Evolutionary conservation across 2,797 vertebrate genomes (phyloP).

Genomic region (Aulostomus chinensis): DNA sequence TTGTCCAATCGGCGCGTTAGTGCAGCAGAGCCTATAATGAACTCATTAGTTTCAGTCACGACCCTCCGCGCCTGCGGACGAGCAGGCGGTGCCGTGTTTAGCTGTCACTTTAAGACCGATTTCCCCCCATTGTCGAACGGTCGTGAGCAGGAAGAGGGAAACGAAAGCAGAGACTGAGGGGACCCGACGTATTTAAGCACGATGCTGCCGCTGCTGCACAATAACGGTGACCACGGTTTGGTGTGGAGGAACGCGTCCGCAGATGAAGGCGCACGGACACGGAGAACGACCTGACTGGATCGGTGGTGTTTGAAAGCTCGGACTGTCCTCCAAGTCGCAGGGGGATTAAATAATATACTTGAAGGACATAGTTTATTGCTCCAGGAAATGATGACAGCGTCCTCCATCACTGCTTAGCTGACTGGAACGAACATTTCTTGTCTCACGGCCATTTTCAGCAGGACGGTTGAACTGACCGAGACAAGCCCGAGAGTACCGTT

Average conservation of each 20-base stretch:
- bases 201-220: slow-evolving; percentile 43
- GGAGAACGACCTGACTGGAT: too few relatives aligned
- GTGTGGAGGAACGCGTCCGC: too few relatives aligned
- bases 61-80: slow-evolving; percentile 35
- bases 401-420: slow-evolving; percentile 51
- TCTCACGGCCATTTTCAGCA: slow-evolving; percentile 49
- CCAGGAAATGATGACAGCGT: slow-evolving; percentile 66
- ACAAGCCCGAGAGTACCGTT: background rate
- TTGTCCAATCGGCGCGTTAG: too few relatives aligned
- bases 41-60: slow-evolving; percentile 70
- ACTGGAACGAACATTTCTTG: slow-evolving; percentile 1
- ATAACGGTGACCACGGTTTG: too few relatives aligned
- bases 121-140: slow-evolving; percentile 97
- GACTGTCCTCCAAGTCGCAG: too few relatives aligned
- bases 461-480: background rate
- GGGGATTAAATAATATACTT: too few relatives aligned
- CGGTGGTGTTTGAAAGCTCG: too few relatives aligned
- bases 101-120: slow-evolving; percentile 94
- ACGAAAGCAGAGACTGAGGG: slow-evolving; percentile 85
- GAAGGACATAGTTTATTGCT: slow-evolving; percentile 38
- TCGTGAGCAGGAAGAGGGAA: slow-evolving; percentile 99
- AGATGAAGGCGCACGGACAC: slow-evolving; percentile 14
- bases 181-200: slow-evolving; percentile 74
- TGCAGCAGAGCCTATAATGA: slow-evolving; percentile 36
- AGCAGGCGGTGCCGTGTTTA: slow-evolving; percentile 17